Evolutionary conservation across 2,888 invertebrate species (phyloP), one percentile per base, ranked within the genome.

Genomic region (Cyclophora albipunctata): DNA sequence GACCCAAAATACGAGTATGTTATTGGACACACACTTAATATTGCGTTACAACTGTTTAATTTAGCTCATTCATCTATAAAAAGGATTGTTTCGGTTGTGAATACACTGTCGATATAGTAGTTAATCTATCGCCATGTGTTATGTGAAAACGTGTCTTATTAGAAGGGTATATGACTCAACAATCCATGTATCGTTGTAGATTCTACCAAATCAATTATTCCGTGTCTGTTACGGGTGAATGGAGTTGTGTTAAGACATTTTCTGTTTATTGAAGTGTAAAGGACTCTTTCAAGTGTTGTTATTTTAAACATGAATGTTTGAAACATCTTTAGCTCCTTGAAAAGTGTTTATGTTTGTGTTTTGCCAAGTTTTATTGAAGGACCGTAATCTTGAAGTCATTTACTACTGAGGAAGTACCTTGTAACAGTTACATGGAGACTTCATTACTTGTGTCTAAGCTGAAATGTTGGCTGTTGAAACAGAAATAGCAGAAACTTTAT

Each of bases 231-330:
- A 62, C 50, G 58, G 52, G 40, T 60, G 54, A 62, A 63, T 64
- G 57, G 52, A 63, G 56, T 60, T 57, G 54, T 48, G 58, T 54
- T 60, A 55, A 62, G 61, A 59, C 52, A 62, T 66, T 69, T 64
- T 60, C 61, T 58, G 60, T 69, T 59, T 62, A 64, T 61, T 62
- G 59, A 57, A 66, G 59, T 59, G 58, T 59, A 54, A 40, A 56
- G 59, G 54, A 59, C 50, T 63, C 55, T 49, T 54, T 61, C 55
- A 58, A 52, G 55, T 54, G 55, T 50, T 48, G 49, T 54, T 47
- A 53, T 48, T 62, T 54, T 47, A 49, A 57, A 57, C 50, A 56
- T 50, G 53, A 62, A 47, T 5, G 43, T 43, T 55, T 51, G 50
- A 51, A 48, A 47, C 52, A 50, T 42, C 34, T 54, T 47, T 56